Evolutionary conservation across 2,888 invertebrate genomes (phyloP).

Genomic region (Acleris emargana): DNA sequence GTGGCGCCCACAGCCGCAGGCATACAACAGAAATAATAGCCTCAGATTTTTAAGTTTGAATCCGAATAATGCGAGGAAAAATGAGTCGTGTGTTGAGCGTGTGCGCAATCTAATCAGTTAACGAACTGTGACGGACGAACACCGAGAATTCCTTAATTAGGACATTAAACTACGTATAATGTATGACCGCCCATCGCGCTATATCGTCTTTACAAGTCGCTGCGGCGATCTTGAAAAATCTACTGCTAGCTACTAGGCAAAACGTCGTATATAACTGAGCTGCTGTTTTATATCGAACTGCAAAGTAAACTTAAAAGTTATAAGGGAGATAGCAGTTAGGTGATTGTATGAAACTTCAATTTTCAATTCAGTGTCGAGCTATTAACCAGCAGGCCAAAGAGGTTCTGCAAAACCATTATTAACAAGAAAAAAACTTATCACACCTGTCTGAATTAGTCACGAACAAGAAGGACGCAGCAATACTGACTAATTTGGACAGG

Average conservation of each 20-base stretch:
- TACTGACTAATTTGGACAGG: too few relatives aligned
- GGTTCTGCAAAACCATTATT: too few relatives aligned
- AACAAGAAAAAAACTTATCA: too few relatives aligned
- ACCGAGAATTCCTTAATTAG: conserved; percentile 59
- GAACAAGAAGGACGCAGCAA: too few relatives aligned
- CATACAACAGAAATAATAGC: conserved; percentile 3
- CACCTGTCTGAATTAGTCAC: too few relatives aligned
- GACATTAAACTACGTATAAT: conserved; percentile 45
- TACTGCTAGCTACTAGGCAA: neutral
- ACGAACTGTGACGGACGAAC: conserved; percentile 54
- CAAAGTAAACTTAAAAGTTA: too few relatives aligned
- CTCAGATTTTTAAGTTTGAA: conserved; percentile 18
- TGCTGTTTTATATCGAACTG: too few relatives aligned
- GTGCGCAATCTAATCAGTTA: conserved; percentile 53
- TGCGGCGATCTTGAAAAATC: neutral
- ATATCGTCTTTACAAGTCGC: conserved; percentile 12
- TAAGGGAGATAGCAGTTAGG: too few relatives aligned
- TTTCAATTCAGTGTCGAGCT: too few relatives aligned
- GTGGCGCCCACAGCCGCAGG: conserved; percentile 10
- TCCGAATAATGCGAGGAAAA: conserved; percentile 28
- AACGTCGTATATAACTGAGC: neutral
- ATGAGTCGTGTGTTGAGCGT: conserved; percentile 38
- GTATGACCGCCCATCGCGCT: conserved; percentile 30
- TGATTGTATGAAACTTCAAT: too few relatives aligned
- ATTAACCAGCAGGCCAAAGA: too few relatives aligned